Evolutionary conservation across 2,888 invertebrate species (phyloP).

Genomic region (Drosophila paracracens): DNA sequence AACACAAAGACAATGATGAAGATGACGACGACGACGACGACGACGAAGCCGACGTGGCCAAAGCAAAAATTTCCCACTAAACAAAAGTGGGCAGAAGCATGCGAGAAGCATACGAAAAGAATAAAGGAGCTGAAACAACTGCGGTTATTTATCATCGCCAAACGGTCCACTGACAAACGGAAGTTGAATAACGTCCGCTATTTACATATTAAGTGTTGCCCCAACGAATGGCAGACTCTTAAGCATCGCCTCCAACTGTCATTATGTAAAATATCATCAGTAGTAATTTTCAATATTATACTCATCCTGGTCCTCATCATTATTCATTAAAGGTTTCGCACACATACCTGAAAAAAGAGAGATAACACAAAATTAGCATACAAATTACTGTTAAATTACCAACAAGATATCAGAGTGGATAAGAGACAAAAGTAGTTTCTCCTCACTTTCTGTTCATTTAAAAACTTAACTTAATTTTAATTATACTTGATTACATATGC

Average conservation of each 20-base stretch:
- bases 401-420: background rate
- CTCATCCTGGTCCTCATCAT: slow-evolving; percentile 23
- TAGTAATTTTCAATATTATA: slow-evolving; percentile 25
- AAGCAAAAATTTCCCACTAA: slow-evolving; percentile 34
- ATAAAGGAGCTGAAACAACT: slow-evolving; percentile 3
- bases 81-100: slow-evolving; percentile 31
- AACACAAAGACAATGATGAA: slow-evolving; percentile 63
- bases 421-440: background rate
- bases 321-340: background rate
- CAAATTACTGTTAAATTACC: background rate
- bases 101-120: slow-evolving; percentile 11
- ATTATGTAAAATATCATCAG: background rate
- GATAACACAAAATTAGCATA: background rate
- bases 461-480: background rate
- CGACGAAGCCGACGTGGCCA: slow-evolving; percentile 28
- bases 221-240: slow-evolving; percentile 1
- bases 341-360: slow-evolving; percentile 48
- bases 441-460: background rate
- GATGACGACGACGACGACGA: slow-evolving; percentile 20
- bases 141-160: slow-evolving; percentile 41
- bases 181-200: slow-evolving; percentile 28
- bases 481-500: background rate
- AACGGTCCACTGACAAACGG: slow-evolving; percentile 30
- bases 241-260: background rate
- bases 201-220: slow-evolving; percentile 41